Conservation (phyloP, 2,113 vertebrate species). For the Ornithorhynchus anatinus region DNA sequence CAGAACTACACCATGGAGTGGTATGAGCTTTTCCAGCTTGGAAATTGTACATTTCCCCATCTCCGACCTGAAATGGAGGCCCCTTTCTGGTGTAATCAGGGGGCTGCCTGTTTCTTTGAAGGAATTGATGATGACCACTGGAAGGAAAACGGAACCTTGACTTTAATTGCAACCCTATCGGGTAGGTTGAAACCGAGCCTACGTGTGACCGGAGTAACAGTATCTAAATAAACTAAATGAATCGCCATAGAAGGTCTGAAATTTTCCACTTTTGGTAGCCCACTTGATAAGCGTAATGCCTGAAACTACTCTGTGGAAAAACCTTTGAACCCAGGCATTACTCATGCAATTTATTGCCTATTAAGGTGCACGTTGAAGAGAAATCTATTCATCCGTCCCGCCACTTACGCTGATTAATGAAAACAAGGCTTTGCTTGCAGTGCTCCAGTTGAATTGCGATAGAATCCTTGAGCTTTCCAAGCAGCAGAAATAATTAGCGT, state of each 20-base stretch:
- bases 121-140: conserved; percentile 94
- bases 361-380: not conserved
- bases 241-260: not conserved
- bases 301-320: not conserved
- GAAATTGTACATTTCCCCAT: conserved; percentile 97
- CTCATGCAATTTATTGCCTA: not conserved
- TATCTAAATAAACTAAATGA: not conserved
- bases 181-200: conserved; percentile 68
- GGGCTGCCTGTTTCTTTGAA: conserved; percentile 95
- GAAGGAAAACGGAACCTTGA: conserved; percentile 91
- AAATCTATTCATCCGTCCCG: not conserved
- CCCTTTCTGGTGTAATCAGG: conserved; percentile 98
- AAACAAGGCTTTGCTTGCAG: not conserved
- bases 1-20: conserved; percentile 96
- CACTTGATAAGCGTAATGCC: not conserved
- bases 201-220: not conserved
- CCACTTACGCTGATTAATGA: not conserved
- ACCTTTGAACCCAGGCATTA: not conserved
- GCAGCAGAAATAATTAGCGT: not conserved
- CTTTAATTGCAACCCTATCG: conserved; percentile 83
- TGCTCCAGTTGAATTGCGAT: not conserved
- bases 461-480: not conserved
- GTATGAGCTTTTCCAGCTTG: conserved; percentile 97
- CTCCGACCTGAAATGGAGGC: conserved; percentile 73
- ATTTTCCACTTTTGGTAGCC: not conserved